Conservation (phyloP, 2,113 vertebrate species). For the Eleginops maclovinus region DNA sequence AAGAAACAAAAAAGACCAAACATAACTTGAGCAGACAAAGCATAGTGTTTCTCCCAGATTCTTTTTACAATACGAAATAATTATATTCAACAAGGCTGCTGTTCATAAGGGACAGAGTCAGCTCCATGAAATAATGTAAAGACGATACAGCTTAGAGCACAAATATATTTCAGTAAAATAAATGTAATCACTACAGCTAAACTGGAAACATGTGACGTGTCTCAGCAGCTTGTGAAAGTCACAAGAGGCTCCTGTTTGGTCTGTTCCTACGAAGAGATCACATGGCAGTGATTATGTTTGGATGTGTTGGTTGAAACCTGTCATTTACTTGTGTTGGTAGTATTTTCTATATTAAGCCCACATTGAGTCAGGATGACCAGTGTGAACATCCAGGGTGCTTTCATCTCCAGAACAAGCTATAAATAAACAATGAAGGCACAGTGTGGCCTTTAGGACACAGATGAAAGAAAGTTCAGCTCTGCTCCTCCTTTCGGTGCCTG, state of each 20-base stretch:
- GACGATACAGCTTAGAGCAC: neutral
- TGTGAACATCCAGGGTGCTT: neutral
- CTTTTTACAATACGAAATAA: too few relatives aligned
- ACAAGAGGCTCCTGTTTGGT: neutral
- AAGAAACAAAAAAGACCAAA: too few relatives aligned
- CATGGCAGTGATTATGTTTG: neutral
- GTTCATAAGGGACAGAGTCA: too few relatives aligned
- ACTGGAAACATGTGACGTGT: slow-evolving; percentile 30
- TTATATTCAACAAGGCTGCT: too few relatives aligned
- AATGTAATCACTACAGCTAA: too few relatives aligned
- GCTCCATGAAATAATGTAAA: neutral
- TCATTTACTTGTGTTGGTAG: slow-evolving; percentile 14
- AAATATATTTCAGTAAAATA: neutral
- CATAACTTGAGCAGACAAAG: too few relatives aligned
- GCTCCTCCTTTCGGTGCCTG: slow-evolving; percentile 58
- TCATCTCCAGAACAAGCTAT: slow-evolving; percentile 38
- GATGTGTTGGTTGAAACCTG: slow-evolving; percentile 20
- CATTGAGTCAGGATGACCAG: neutral
- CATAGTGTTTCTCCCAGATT: too few relatives aligned
- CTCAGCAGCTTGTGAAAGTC: slow-evolving; percentile 34
- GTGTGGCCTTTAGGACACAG: slow-evolving; percentile 68
- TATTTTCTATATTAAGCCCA: neutral
- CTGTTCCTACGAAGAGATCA: slow-evolving; percentile 18
- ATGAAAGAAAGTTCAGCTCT: slow-evolving; percentile 83
- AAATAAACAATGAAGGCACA: slow-evolving; percentile 51